Percentiles rank a stretch among this genome's conserved stretches.
phyloP scores from a whole-genome alignment of 1,140 invertebrate genomes.

The Drosophila kohkoa region DNA sequence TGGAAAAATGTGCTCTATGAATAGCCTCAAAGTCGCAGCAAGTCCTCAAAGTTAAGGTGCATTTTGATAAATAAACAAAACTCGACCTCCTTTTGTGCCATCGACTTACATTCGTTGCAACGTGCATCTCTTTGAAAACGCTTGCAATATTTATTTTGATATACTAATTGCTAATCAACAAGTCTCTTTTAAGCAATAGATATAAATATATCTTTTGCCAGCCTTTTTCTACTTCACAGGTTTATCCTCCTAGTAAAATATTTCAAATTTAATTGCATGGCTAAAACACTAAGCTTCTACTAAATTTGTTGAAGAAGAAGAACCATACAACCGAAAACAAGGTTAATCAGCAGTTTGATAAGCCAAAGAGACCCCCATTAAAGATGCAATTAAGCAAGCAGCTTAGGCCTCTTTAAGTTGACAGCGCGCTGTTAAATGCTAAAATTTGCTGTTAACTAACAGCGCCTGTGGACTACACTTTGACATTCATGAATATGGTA shows the following conservation, averaged over 20 bases:
- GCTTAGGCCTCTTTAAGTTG: conserved; percentile 34
- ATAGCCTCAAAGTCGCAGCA: conserved; percentile 49
- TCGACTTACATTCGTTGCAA: too few species aligned
- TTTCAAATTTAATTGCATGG: not conserved
- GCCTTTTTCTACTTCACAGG: not conserved
- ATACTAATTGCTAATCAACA: conserved; percentile 46
- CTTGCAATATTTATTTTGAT: conserved; percentile 23
- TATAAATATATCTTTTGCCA: too few species aligned
- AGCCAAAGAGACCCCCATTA: conserved; percentile 16
- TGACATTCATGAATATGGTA: conserved; percentile 64
- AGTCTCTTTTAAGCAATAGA: not conserved
- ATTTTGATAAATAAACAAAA: conserved; percentile 23
- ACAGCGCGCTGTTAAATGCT: conserved; percentile 6
- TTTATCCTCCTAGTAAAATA: not conserved
- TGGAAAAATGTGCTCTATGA: conserved; percentile 42
- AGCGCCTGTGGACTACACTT: conserved; percentile 37
- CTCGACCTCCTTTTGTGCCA: conserved; percentile 16
- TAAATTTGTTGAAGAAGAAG: conserved; percentile 23
- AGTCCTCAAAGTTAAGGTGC: conserved; percentile 25
- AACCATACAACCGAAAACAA: conserved; percentile 30
- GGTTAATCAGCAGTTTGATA: conserved; percentile 46
- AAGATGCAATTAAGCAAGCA: conserved; percentile 42
- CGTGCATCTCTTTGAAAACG: not conserved
- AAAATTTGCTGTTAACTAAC: conserved; percentile 8
- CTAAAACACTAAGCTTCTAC: not conserved